Conservation (phyloP, 2,113 vertebrate genomes). For the Xyrauchen texanus region DNA sequence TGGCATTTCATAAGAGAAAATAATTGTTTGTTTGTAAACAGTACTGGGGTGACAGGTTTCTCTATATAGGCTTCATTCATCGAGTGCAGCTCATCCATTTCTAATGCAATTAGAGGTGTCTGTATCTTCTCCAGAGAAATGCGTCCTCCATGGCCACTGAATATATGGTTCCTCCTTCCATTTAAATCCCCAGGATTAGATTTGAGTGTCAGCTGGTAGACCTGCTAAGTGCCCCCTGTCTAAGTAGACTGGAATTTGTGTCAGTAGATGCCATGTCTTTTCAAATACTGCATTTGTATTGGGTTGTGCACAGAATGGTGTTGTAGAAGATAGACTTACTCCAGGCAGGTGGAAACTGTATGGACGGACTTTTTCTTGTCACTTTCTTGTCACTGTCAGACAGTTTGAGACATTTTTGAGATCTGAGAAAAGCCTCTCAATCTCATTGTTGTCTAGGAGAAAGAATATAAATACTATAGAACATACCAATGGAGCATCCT, state of each 20-base stretch:
- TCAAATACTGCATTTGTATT: conserved; percentile 45
- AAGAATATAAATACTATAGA: too few species aligned
- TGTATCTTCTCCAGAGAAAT: not conserved
- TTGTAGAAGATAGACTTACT: not conserved
- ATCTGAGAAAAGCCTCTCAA: too few species aligned
- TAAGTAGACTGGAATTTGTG: conserved; percentile 51
- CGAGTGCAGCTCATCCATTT: conserved; percentile 45
- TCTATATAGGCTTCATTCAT: conserved; percentile 29
- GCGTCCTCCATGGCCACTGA: too few species aligned
- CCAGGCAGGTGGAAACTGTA: conserved; percentile 3
- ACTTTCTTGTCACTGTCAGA: not conserved
- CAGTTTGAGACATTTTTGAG: too few species aligned
- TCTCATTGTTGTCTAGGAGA: too few species aligned
- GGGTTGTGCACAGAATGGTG: conserved; percentile 12
- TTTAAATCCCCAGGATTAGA: conserved; percentile 44
- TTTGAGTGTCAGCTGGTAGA: conserved; percentile 51
- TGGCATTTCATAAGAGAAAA: too few species aligned
- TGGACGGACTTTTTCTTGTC: not conserved
- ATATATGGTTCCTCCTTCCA: conserved; percentile 34
- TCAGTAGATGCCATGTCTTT: conserved; percentile 52
- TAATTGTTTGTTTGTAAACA: conserved; percentile 6
- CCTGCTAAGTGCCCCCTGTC: conserved; percentile 49
- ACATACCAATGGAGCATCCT: too few species aligned
- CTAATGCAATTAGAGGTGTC: conserved; percentile 55
- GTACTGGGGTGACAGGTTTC: conserved; percentile 22